Evolutionary conservation across 2,888 invertebrate genomes (phyloP).

Genomic region (Laothoe populi): DNA sequence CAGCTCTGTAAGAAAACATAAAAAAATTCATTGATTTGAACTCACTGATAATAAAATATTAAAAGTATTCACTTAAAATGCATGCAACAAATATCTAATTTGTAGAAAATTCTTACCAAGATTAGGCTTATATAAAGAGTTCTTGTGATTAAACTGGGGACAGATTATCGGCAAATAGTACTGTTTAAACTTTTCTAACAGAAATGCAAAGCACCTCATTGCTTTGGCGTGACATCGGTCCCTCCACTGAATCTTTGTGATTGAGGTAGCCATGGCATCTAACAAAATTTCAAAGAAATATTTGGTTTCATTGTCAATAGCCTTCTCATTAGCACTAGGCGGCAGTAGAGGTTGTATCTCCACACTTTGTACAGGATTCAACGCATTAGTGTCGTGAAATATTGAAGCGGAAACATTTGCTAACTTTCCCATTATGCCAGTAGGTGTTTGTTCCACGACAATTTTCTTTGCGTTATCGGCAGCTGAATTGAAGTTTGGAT

Average conservation of each 20-base stretch:
- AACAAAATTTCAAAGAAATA: constrained; percentile 95
- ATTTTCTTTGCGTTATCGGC: constrained; percentile 76
- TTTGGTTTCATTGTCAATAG: constrained; percentile 92
- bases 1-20: constrained; percentile 80
- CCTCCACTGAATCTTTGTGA: constrained; percentile 95
- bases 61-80: no score
- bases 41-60: no score
- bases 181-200: constrained; percentile 95
- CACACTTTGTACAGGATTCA: constrained; percentile 91
- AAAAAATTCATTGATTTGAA: no score
- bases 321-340: constrained; percentile 93
- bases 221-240: constrained; percentile 92
- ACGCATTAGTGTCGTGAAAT: constrained; percentile 89
- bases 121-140: constrained; percentile 93
- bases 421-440: constrained; percentile 84
- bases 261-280: constrained; percentile 96
- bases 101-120: constrained; percentile 87
- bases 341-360: constrained; percentile 93
- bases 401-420: constrained; percentile 86
- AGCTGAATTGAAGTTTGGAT: constrained; percentile 82
- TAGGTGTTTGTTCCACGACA: constrained; percentile 77
- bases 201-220: constrained; percentile 93
- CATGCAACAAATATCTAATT: background rate
- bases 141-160: constrained; percentile 92
- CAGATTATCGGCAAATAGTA: constrained; percentile 96